Evolutionary conservation across 2,797 vertebrate genomes (phyloP), one percentile per base, ranked within the genome.

Genomic region (Lophotriccus pileatus): DNA sequence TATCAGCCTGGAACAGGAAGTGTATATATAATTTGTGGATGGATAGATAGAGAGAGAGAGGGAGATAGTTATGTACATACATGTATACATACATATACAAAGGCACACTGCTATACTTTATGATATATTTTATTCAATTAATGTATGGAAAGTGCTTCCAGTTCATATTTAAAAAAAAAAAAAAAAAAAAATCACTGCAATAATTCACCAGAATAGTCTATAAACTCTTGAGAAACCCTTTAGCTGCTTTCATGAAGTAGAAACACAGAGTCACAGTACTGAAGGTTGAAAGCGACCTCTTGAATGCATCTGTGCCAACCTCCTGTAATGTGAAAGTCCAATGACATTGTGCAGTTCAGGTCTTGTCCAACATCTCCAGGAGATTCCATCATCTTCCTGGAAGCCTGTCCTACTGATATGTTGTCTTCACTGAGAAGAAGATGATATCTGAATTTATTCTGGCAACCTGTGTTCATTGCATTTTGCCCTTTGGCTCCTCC

Each of bases 1-100:
- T 0, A 0, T 37, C n/a, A 10, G 11, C 7, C 19, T 16, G 55
- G 43, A 67, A 47, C 4, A n/a, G 14, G 3, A 72, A n/a, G 41
- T 9, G 1, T 21, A 23, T 52, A 14, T 34, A 10, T 49, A 43
- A n/a, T 14, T n/a, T 32, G 7, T 55, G 7, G 8, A 20, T 9
- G 24, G 9, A n/a, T 2, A 60, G 21, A n/a, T 8, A 30, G 32
- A 14, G 19, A 28, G 14, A 41, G 9, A 21, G 12, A 19, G 9
- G 32, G 1, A 49, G 27, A 39, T 1, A 27, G 14, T n/a, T 3
- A 37, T 3, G 36, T 7, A 84, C 23, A 44, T 12, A 27, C 11
- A 36, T 3, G 19, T 2, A 44, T 11, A 81, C 8, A 22, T 5
- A 43, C 2, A 47, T 1, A 75, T 12, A n/a, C 1, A 63, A 21